phyloP scores from a whole-genome alignment of 2,113 vertebrate species.

The human region DNA sequence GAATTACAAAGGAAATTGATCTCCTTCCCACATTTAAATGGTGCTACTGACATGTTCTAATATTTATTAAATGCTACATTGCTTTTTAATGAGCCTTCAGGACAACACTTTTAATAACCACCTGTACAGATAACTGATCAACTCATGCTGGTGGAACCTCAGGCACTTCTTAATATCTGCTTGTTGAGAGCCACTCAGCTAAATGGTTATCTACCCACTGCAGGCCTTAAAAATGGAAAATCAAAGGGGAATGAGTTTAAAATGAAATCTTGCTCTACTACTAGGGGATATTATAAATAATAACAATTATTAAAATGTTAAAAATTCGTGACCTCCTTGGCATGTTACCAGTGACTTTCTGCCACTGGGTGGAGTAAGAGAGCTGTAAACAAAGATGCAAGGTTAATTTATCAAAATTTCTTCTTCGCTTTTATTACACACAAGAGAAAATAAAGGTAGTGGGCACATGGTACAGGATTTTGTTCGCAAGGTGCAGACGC shows the following conservation, averaged over 20 bases:
- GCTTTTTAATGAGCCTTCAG: slow-evolving; percentile 36
- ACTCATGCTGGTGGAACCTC: neutral
- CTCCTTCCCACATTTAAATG: slow-evolving; percentile 29
- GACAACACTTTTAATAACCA: slow-evolving; percentile 47
- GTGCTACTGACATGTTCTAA: slow-evolving; percentile 28
- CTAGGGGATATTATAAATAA: slow-evolving; percentile 49
- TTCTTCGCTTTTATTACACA: neutral
- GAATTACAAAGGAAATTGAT: slow-evolving; percentile 46
- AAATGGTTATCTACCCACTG: neutral
- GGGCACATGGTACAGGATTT: neutral
- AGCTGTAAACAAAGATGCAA: slow-evolving; percentile 85
- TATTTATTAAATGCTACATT: slow-evolving; percentile 51
- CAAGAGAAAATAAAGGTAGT: neutral
- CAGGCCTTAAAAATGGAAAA: neutral
- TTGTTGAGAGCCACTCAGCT: neutral
- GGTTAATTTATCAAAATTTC: slow-evolving; percentile 35
- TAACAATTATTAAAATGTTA: neutral
- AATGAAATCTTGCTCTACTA: slow-evolving; percentile 18
- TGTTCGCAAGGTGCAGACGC: neutral
- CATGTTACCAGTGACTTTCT: slow-evolving; percentile 82
- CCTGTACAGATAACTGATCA: neutral
- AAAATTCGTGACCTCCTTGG: slow-evolving; percentile 11
- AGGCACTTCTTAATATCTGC: neutral
- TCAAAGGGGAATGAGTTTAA: neutral
- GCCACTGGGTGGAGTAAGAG: slow-evolving; percentile 98